Conservation (phyloP, 2,888 invertebrate genomes). For the Apodemia hepburni region DNA sequence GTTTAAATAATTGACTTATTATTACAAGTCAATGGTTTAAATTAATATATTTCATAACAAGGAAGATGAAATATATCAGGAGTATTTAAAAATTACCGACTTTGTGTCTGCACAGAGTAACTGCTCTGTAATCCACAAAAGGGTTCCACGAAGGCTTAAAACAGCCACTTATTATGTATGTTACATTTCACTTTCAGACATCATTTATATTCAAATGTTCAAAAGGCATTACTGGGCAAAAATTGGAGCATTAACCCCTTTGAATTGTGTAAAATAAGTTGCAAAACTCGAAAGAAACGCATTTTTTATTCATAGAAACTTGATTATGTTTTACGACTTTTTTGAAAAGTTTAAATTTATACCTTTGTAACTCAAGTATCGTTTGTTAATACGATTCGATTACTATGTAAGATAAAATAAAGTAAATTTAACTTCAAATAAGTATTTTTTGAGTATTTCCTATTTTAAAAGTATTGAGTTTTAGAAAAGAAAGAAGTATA, state of each 20-base stretch:
- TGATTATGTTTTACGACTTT: background rate
- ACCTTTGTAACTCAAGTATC: background rate
- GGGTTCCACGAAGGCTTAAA: conserved; percentile 77
- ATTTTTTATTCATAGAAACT: conserved; percentile 15
- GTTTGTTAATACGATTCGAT: no score
- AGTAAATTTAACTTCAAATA: no score
- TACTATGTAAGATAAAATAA: no score
- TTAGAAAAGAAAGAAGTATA: no score
- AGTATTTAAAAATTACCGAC: background rate
- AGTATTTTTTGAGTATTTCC: no score
- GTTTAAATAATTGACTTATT: no score
- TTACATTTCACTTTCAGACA: conserved; percentile 80
- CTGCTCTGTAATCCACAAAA: conserved; percentile 70
- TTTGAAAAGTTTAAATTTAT: conserved; percentile 1
- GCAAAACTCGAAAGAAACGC: conserved; percentile 43
- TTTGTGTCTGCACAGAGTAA: conserved; percentile 3
- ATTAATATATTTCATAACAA: no score
- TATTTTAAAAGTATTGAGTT: no score
- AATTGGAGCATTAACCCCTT: conserved; percentile 74
- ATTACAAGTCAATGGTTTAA: no score
- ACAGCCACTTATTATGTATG: conserved; percentile 81
- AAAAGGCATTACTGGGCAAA: conserved; percentile 78
- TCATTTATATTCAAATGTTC: conserved; percentile 80
- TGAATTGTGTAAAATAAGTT: conserved; percentile 69
- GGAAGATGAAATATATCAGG: no score